phyloP scores from a whole-genome alignment of 2,888 invertebrate species.

The Crepidodera aurea region DNA sequence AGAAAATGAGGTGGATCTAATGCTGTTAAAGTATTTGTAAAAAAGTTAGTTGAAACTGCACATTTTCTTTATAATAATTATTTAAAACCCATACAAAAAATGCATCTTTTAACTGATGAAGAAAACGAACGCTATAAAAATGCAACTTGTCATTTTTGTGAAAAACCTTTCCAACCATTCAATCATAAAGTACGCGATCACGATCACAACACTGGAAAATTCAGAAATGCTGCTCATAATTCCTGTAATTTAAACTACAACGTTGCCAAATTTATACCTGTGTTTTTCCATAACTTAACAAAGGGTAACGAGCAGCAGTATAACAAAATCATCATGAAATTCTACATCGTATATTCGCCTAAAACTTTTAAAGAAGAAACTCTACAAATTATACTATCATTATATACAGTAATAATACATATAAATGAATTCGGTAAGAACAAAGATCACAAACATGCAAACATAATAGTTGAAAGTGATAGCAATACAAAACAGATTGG shows the following conservation, averaged over 20 bases:
- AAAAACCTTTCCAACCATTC: background rate
- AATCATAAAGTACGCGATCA: slow-evolving; percentile 1
- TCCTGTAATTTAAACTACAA: slow-evolving; percentile 9
- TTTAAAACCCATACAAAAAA: background rate
- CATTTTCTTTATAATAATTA: background rate
- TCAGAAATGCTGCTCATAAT: background rate
- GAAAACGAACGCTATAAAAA: background rate
- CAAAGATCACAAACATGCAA: background rate
- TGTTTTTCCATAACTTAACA: slow-evolving; percentile 14
- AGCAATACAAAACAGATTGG: background rate
- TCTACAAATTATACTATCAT: too few species aligned
- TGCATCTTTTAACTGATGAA: background rate
- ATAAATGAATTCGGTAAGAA: too few species aligned
- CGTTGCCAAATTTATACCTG: slow-evolving; percentile 2
- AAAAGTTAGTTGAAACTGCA: background rate
- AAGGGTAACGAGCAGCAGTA: slow-evolving; percentile 6
- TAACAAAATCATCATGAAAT: too few species aligned
- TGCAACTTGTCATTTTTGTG: slow-evolving; percentile 3
- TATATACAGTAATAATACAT: too few species aligned
- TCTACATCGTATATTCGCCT: too few species aligned
- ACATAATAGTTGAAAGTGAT: background rate
- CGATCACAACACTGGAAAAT: background rate
- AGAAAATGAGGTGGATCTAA: too few species aligned
- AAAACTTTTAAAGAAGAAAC: too few species aligned
- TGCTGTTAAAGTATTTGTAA: slow-evolving; percentile 4